Conservation (phyloP, 2,888 invertebrate genomes). For the Rhamnusium bicolor region DNA sequence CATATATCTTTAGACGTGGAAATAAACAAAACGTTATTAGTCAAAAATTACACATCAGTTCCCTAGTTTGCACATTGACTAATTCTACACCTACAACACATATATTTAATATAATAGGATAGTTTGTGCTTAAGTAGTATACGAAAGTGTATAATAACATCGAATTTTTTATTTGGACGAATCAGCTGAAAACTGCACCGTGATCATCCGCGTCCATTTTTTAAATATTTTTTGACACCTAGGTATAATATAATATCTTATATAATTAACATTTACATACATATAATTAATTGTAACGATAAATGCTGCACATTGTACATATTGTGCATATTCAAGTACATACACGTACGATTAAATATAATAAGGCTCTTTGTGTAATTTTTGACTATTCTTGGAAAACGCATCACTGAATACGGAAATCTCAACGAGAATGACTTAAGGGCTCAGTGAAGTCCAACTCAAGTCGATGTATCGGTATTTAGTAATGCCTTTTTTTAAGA, state of each 20-base stretch:
- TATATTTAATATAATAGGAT: slow-evolving; percentile 50
- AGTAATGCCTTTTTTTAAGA: slow-evolving; percentile 26
- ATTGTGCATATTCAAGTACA: slow-evolving; percentile 39
- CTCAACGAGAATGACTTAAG: slow-evolving; percentile 56
- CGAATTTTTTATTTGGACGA: slow-evolving; percentile 53
- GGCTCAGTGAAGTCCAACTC: slow-evolving; percentile 58
- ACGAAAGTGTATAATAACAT: slow-evolving; percentile 52
- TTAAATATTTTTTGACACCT: slow-evolving; percentile 54
- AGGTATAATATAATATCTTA: slow-evolving; percentile 45
- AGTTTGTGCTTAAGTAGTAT: slow-evolving; percentile 54
- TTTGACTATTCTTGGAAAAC: slow-evolving; percentile 33
- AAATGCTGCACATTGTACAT: slow-evolving; percentile 39
- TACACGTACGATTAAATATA: slow-evolving; percentile 37
- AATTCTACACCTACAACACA: slow-evolving; percentile 55
- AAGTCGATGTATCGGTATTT: slow-evolving; percentile 35
- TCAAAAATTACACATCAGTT: slow-evolving; percentile 20
- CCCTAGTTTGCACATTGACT: slow-evolving; percentile 38
- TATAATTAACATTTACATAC: slow-evolving; percentile 50
- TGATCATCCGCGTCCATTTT: slow-evolving; percentile 51
- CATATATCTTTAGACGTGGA: not conserved
- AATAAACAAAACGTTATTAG: not conserved
- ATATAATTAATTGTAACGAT: slow-evolving; percentile 52
- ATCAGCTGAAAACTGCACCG: slow-evolving; percentile 58
- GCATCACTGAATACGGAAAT: slow-evolving; percentile 44
- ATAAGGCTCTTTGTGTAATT: slow-evolving; percentile 40